Evolutionary conservation across 2,797 vertebrate genomes (phyloP).

Genomic region (Acanthurus lineatus): DNA sequence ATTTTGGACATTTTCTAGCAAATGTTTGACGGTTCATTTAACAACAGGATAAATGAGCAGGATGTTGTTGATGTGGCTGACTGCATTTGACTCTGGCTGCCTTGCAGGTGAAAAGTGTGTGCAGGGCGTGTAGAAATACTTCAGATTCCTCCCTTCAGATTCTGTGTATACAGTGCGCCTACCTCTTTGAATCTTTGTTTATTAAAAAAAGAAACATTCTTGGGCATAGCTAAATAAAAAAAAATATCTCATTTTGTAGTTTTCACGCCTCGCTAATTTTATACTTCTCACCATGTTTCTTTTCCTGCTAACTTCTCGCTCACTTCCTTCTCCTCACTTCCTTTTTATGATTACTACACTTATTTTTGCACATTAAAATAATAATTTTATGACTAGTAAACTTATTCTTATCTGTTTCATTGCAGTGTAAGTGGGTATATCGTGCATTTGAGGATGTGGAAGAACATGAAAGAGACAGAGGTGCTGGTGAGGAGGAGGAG

Average conservation of each 20-base stretch:
- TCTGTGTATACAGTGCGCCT: background rate
- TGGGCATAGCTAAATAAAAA: background rate
- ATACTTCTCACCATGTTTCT: background rate
- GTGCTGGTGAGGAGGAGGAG: conserved; percentile 73
- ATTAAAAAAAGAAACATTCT: background rate
- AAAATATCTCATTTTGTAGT: background rate
- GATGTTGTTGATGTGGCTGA: conserved; percentile 49
- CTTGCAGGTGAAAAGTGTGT: conserved; percentile 26
- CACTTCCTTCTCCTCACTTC: background rate
- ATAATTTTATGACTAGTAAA: background rate
- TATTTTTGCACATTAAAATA: background rate
- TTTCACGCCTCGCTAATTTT: background rate
- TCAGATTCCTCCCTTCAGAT: background rate
- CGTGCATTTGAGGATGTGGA: conserved; percentile 93
- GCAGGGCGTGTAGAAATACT: background rate
- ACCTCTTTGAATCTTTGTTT: conserved; percentile 4
- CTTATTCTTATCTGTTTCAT: conserved; percentile 14
- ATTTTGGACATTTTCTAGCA: conserved; percentile 28
- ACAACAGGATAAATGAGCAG: conserved; percentile 45
- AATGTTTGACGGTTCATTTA: conserved; percentile 52
- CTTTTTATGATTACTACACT: background rate
- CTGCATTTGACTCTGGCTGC: conserved; percentile 24
- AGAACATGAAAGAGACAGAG: conserved; percentile 69
- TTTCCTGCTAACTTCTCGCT: background rate
- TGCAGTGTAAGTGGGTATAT: conserved; percentile 95